Conservation (phyloP, 92 coral and sea anemone species). For the Chrysogorgia sp. region DNA sequence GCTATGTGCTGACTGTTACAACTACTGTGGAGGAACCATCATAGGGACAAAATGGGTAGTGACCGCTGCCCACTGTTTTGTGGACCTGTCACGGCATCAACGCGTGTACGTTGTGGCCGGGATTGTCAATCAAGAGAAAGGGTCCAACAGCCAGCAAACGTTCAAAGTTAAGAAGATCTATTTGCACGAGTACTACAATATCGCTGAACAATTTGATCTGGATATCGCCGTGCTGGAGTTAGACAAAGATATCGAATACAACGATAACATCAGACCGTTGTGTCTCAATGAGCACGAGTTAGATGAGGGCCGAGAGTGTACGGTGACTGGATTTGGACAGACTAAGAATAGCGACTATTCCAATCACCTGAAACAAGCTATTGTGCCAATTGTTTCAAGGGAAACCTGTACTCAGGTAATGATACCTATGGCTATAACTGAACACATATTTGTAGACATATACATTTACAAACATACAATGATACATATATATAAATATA, state of each 20-base stretch:
- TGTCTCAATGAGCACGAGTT: slow-evolving; percentile 1
- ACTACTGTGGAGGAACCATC: slow-evolving; percentile 30
- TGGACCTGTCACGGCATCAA: not conserved
- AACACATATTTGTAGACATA: too few relatives aligned
- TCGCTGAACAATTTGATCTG: slow-evolving; percentile 5
- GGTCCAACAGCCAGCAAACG: slow-evolving; percentile 10
- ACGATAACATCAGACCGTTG: slow-evolving; percentile 23
- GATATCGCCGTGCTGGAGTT: slow-evolving; percentile 14
- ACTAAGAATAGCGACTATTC: not conserved
- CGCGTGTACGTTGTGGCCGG: slow-evolving; percentile 7
- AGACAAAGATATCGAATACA: slow-evolving; percentile 14
- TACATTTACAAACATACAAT: too few relatives aligned
- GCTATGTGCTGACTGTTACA: slow-evolving; percentile 3
- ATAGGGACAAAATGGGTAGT: slow-evolving; percentile 31
- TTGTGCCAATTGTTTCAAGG: not conserved
- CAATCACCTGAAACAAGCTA: slow-evolving; percentile 1
- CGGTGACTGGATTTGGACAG: slow-evolving; percentile 29
- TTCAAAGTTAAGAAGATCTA: not conserved
- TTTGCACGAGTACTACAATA: not conserved
- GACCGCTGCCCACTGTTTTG: slow-evolving; percentile 36
- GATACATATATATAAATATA: too few relatives aligned
- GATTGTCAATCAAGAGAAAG: not conserved
- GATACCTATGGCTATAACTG: too few relatives aligned
- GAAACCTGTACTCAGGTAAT: slow-evolving; percentile 19
- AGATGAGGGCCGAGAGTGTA: not conserved